A percentile compares a stretch with the other conserved stretches of the same genome.
These are phyloP conservation scores for Rhabdomys pumilio DNA, from an alignment of 2,797 vertebrate genomes.

Conservation along the genomic window DNA sequence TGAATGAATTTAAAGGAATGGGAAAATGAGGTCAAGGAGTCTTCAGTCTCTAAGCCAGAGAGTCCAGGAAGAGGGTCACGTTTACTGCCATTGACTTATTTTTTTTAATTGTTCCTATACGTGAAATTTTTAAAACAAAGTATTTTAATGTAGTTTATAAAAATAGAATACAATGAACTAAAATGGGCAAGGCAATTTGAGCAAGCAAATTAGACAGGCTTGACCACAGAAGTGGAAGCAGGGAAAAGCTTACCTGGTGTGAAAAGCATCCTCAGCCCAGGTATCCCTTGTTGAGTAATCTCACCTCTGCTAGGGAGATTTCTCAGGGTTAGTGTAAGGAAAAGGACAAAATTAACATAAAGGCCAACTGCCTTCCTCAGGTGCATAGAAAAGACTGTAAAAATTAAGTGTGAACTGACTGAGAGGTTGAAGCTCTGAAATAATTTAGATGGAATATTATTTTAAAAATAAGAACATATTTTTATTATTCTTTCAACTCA, in stretches of 20 bases:
- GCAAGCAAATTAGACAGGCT: neutral
- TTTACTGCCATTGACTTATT: neutral
- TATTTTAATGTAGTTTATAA: neutral
- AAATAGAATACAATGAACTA: neutral
- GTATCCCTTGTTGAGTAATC: neutral
- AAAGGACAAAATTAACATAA: neutral
- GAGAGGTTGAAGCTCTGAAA: slow-evolving; percentile 39
- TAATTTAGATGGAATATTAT: slow-evolving; percentile 74
- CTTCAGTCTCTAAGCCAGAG: neutral
- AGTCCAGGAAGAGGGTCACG: fast-evolving
- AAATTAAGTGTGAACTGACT: slow-evolving; percentile 57
- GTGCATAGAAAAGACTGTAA: slow-evolving; percentile 47
- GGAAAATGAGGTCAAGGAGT: neutral
- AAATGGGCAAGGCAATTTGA: neutral
- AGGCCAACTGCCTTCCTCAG: slow-evolving; percentile 52
- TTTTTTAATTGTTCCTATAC: neutral
- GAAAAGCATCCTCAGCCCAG: neutral
- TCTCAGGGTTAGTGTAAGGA: slow-evolving; percentile 28
- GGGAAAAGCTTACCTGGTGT: neutral
- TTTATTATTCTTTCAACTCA: slow-evolving; percentile 60
- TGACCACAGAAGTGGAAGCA: neutral
- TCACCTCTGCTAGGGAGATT: neutral
- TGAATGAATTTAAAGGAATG: neutral
- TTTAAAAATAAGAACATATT: slow-evolving; percentile 65
- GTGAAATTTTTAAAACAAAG: neutral